Base-by-base conservation (phyloP, 2,113 vertebrate genomes). In the Lichenostomus cassidix region DNA sequence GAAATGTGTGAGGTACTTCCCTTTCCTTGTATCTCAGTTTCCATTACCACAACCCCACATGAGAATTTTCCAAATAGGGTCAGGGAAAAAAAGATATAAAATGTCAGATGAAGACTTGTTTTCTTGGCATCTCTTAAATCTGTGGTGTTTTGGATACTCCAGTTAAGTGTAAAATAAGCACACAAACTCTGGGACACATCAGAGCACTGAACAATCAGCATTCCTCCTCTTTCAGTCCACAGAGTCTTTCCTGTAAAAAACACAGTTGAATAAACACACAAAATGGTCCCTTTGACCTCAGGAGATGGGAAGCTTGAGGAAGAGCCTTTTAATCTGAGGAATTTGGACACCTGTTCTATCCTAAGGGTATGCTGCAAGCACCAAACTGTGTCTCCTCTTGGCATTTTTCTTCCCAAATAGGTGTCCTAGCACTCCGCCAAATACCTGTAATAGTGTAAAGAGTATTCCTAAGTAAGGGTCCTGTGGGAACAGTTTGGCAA, bases 41-140 rank as follows among this genome's bases (percentile, higher is more conserved):
- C n/a, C 1, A 1, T 41, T 85, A 79, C 25, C 25, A 25, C 42
- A 71, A 55, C 2, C 3, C 3, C 39, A 7, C 4, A 50, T 0
- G 0, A 77, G 15, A 12, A 42, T 9, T 39, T 83, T 74, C n/a
- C 27, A 86, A 62, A 52, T 2, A 59, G 3, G 4, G 10, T 65
- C 13, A 80, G 21, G 15, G 12, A 39, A 71, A 77, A 68, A 19
- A 29, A 2, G 2, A 2, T 18, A 31, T 22, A 8, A 82, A 47
- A 75, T 9, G 1, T 60, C 77, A 83, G 23, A 81, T 22, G 29
- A 62, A 94, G 91, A 82, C 1, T 52, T 35, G 5, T 5, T 63
- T 63, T 78, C 27, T 67, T 64, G 27, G 2, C 10, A 28, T 62
- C 18, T 87, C 31, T 52, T 49, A 58, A 53, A 81, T 53, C 19